phyloP scores from a whole-genome alignment of 2,797 vertebrate genomes.

The Clarias laeviceps region DNA sequence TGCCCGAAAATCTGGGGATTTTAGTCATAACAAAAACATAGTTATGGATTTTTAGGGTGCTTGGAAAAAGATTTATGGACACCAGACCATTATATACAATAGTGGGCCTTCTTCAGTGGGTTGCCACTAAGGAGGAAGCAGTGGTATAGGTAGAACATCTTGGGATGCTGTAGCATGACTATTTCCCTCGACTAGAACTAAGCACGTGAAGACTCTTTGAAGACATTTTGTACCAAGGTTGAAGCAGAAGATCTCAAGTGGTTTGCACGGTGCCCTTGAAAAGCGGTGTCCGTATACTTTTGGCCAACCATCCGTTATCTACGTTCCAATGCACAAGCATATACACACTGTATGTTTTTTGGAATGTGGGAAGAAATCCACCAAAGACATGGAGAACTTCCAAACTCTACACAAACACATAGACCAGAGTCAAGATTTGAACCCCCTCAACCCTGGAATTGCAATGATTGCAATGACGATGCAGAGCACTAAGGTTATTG shows the following conservation, averaged over 20 bases:
- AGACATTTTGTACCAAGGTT: neutral
- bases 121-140: neutral
- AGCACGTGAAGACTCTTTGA: neutral
- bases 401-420: too few relatives aligned
- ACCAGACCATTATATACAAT: neutral
- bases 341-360: too few relatives aligned
- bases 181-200: neutral
- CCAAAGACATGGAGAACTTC: too few relatives aligned
- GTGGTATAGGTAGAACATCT: neutral
- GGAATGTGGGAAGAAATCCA: too few relatives aligned
- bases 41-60: neutral
- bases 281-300: too few relatives aligned
- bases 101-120: too few relatives aligned
- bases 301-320: too few relatives aligned
- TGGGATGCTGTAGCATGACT: neutral
- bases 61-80: neutral
- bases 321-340: too few relatives aligned
- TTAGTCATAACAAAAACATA: too few relatives aligned
- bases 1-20: neutral
- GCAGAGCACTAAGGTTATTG: neutral
- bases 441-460: too few relatives aligned
- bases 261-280: neutral
- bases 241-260: neutral
- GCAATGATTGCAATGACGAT: too few relatives aligned
- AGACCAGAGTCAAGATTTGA: too few relatives aligned